Percentiles rank a stretch among this genome's conserved stretches.
phyloP scores from a whole-genome alignment of 2,797 vertebrate genomes.

The Anas bernieri region DNA sequence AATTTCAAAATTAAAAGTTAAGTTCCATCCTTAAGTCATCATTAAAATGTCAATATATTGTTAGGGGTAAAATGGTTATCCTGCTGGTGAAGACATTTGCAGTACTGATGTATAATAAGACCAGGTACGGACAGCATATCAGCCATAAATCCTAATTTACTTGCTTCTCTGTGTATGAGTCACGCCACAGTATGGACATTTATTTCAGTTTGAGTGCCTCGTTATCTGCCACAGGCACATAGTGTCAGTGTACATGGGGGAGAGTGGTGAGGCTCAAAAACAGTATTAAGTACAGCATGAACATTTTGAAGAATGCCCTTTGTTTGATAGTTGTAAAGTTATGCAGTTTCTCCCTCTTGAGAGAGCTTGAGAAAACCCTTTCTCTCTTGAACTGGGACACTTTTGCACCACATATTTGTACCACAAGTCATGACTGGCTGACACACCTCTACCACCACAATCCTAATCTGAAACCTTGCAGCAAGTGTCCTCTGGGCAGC shows the following conservation, averaged over 20 bases:
- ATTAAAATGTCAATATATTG: background rate
- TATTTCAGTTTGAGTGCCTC: conserved; percentile 8
- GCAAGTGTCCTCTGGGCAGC: background rate
- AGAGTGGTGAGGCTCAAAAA: background rate
- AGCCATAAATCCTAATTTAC: conserved; percentile 31
- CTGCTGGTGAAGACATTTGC: background rate
- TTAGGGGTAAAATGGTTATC: background rate
- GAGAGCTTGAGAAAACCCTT: background rate
- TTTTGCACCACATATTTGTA: background rate
- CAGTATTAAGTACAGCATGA: background rate
- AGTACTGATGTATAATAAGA: background rate
- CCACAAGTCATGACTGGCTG: background rate
- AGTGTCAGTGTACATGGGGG: background rate
- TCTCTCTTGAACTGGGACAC: background rate
- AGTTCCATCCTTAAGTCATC: background rate
- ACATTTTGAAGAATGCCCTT: background rate
- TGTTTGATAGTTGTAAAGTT: background rate
- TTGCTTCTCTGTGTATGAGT: background rate
- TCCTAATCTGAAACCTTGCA: background rate
- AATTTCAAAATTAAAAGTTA: background rate
- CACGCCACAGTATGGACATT: background rate
- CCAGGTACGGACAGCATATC: background rate
- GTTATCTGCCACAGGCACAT: background rate
- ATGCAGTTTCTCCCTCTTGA: background rate
- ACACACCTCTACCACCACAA: background rate